Base-by-base conservation (phyloP, 2,113 vertebrate genomes). In the Prochilodus magdalenae region DNA sequence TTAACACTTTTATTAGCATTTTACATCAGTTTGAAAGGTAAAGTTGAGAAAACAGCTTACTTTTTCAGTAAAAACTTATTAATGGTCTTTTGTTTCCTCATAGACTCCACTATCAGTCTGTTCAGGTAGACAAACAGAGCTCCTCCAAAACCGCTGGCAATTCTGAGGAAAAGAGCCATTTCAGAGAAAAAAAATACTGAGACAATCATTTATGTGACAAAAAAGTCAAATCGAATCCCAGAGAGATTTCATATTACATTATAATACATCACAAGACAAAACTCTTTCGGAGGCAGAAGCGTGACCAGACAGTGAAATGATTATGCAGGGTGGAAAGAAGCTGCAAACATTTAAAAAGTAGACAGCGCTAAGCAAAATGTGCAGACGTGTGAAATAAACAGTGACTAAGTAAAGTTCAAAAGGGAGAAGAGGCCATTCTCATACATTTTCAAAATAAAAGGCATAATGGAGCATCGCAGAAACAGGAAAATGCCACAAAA, bases 21-120 rank as follows among this genome's bases (percentile, higher is more conserved):
- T 36, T 36, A 36, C 3, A 6, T 36, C 36, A 4, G 36, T 36
- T 36, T n/a, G n/a, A n/a, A 36, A 4, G 14, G 4, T 49, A 49
- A 49, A 49, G 47, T n/a, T 22, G 84, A 94, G n/a, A 24, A 13
- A 26, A 0, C 55, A 22, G 12, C 97, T 95, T 89, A 99, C 98
- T 99, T 99, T 90, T 96, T 97, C 92, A 99, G 95, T 80, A 99
- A 91, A 88, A 98, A 98, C 88, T 97, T 98, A 90, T 98, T 99
- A 85, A 99, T 98, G 59, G 96, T 94, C 90, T 99, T 99, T 89
- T 99, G 97, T 76, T 98, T 98, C 85, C 98, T 95, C 95, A 99
- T 99, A 89, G 97, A 97, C 91, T 98, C 96, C 14, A 99, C 98
- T 0, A 99, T 99, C 88, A 96, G 95, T 74, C 98, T 93, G 93